Evolutionary conservation across 2,113 vertebrate genomes (phyloP).

Genomic region (Falcunculus frontatus): DNA sequence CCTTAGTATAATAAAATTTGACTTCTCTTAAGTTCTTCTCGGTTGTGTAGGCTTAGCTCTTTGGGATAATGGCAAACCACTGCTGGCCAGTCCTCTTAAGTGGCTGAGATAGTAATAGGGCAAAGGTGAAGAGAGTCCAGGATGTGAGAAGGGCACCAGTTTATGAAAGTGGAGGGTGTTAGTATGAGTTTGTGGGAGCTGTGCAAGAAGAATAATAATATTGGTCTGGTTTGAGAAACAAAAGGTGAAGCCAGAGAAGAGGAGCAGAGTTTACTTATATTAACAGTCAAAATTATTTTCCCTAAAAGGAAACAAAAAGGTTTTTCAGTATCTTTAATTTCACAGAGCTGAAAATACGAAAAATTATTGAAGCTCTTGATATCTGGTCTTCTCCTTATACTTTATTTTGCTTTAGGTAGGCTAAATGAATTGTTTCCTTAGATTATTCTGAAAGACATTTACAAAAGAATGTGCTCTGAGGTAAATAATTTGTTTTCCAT

Average conservation of each 20-base stretch:
- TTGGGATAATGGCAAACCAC: neutral
- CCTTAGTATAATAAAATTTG: neutral
- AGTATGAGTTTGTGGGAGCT: neutral
- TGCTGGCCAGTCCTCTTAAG: neutral
- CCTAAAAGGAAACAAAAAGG: neutral
- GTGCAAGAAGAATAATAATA: neutral
- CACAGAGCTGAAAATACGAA: neutral
- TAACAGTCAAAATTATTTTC: neutral
- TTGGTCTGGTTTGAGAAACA: neutral
- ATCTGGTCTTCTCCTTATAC: neutral
- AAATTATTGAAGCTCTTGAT: neutral
- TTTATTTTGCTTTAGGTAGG: neutral
- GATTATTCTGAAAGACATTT: neutral
- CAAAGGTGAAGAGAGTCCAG: neutral
- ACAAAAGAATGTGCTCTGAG: neutral
- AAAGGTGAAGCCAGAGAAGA: neutral
- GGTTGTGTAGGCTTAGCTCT: neutral
- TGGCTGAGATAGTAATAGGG: neutral
- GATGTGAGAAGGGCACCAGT: neutral
- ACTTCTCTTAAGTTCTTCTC: neutral
- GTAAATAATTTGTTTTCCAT: neutral
- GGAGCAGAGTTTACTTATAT: neutral
- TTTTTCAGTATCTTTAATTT: neutral
- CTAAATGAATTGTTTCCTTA: neutral
- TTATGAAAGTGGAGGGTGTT: neutral